Percentiles rank a stretch among this genome's conserved stretches.
Conservation (phyloP, 2,113 vertebrate genomes). For the Shinisaurus crocodilurus region DNA sequence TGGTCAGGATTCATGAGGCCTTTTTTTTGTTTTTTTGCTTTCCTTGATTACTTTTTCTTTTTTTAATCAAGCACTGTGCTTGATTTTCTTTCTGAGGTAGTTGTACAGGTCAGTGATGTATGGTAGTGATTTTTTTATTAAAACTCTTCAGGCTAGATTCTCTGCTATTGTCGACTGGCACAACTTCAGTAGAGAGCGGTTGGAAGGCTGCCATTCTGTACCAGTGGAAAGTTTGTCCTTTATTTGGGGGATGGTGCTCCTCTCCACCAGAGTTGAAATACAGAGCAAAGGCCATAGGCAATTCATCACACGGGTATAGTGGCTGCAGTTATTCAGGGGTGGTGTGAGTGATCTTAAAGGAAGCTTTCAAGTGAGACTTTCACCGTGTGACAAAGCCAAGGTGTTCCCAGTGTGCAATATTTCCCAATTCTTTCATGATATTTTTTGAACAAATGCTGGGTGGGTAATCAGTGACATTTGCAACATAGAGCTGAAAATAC, state of each 20-base stretch:
- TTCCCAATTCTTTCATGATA: not conserved
- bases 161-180: not conserved
- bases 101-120: not conserved
- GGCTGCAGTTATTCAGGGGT: not conserved
- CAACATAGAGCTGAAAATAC: not conserved
- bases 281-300: not conserved
- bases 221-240: not conserved
- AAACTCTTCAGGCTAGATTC: not conserved
- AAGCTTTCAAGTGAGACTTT: not conserved
- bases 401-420: no score
- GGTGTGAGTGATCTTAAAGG: not conserved
- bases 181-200: not conserved
- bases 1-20: constrained; percentile 52
- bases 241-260: rapidly evolving
- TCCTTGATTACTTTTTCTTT: not conserved
- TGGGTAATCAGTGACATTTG: not conserved
- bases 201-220: not conserved
- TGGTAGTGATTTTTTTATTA: not conserved
- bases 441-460: not conserved
- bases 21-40: constrained; percentile 14
- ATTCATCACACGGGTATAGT: not conserved
- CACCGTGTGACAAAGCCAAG: not conserved
- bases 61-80: not conserved
- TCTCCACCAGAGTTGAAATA: not conserved
- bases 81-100: constrained; percentile 5